Evolutionary conservation across 2,113 vertebrate genomes (phyloP), one percentile per base, ranked within the genome.

Genomic region (Hippocampus barbouri): DNA sequence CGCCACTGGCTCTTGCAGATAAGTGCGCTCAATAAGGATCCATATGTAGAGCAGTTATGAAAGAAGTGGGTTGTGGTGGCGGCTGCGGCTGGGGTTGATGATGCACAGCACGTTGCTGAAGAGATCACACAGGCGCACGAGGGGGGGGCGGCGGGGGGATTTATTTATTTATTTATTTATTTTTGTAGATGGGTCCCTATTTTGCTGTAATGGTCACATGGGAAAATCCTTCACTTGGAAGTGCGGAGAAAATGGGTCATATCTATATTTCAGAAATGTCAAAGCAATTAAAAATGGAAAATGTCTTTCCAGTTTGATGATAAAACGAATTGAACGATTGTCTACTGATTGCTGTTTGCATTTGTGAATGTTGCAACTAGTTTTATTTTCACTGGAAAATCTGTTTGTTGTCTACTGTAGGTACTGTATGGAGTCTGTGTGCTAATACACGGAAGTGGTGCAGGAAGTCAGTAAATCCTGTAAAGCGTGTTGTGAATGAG

Each of bases 261-360:
- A 85, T 87, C 78, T 84, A 85, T 86, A 84, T 83, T 83, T 89
- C 85, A 86, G 76, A 85, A 80, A 85, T 86, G 84, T 81, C 79
- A 84, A 49, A 62, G 70, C 78, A 87, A 86, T 87, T 83, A 78
- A 79, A 86, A 84, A 88, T 87, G 83, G 71, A 88, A 79, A 88
- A 45, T 27, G 14, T 86, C 76, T 86, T 83, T 82, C 73, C 30
- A 40, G 41, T 65, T 76, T 73, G 83, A 88, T 93, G 87, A 94
- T 38, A 94, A 92, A 91, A 92, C 93, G 73, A 93, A 77, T 72
- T 47, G 0, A 89, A 76, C 86, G 79, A 93, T 91, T 89, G 91
- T 90, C 89, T 92, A 94, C 91, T 92, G 91, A 93, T 88, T 84
- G 68, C 66, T 71, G 62, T 88, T 86, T 78, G 85, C 86, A 74